Base-by-base conservation (phyloP, 2,888 invertebrate genomes). In the Phania funesta region DNA sequence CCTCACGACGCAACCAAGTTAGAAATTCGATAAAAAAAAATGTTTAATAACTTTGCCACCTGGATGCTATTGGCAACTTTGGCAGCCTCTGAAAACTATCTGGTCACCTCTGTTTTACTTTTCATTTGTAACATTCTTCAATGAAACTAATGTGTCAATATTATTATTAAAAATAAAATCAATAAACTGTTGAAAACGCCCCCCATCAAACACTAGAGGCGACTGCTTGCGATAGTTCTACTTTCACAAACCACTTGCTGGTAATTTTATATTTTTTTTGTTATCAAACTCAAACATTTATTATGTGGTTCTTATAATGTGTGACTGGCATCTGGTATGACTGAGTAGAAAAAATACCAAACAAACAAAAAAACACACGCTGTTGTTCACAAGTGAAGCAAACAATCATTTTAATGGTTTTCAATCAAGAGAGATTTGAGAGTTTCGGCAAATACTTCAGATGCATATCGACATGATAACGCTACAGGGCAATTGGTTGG, bases 131-230 rank as follows among this genome's bases (percentile, higher is more conserved):
- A n/a, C n/a, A n/a, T n/a, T n/a, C n/a, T n/a, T n/a, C n/a, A n/a
- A n/a, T n/a, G n/a, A n/a, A n/a, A n/a, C n/a, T n/a, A n/a, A 38
- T 3, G 9, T 4, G 13, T 13, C 11, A 38, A 38, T 13, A 38
- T 38, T 38, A 38, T 38, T 38, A 13, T 11, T 32, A 11, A 11
- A 32, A 11, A 9, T 32, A 32, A 32, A 32, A n/a, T n/a, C n/a
- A 32, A 32, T 32, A 41, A 48, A 56, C 18, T 46, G 20, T 35
- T 56, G 8, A 67, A 48, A 50, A 71, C 71, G 71, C 71, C 71
- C 70, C 50, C 38, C 13, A 44, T n/a, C 24, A 52, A 5, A 13
- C 24, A 16, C 11, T 6, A 48, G 22, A 3, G 22, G 0, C 32
- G 32, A 20, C 8, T 32, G 32, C 1, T 9, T 46, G 7, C 3